Evolutionary conservation across 2,113 vertebrate genomes (phyloP).

Genomic region (pig (Sus scrofa)): T2T-Sscrofa CM000816.6:66622501-66623000

Average conservation of each 20-base stretch:
- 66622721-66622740: not conserved
- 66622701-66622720: not conserved
- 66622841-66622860: not conserved
- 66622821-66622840: not conserved
- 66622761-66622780: not conserved
- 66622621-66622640: not conserved
- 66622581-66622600: not conserved
- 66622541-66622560: not conserved
- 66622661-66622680: not conserved
- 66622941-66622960: not conserved
- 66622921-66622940: not conserved
- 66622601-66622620: not conserved
- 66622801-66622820: not conserved
- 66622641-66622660: not conserved
- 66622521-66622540: not conserved
- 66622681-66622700: not conserved
- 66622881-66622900: not conserved
- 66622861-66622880: not conserved
- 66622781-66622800: not conserved
- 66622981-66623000: not conserved
- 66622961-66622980: not conserved
- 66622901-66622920: not conserved
- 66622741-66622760: not conserved
- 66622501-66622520: not conserved
- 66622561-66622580: not conserved